A percentile compares a stretch with the other conserved stretches of the same genome.
These are phyloP conservation scores for Nansenia antarctica DNA, from an alignment of 2,113 vertebrate genomes.

Conservation along the genomic window DNA sequence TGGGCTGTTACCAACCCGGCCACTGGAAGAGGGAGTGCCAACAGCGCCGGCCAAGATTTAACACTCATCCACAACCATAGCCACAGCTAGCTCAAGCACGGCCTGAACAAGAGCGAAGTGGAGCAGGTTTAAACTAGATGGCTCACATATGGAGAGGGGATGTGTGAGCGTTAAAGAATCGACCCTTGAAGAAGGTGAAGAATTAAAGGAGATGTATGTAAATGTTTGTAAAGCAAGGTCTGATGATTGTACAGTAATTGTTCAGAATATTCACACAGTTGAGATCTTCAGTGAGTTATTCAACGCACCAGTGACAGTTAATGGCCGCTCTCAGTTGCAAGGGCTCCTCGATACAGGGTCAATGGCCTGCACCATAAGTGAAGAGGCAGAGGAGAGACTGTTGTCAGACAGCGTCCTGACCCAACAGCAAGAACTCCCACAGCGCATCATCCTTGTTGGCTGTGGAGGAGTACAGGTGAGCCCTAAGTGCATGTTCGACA, in stretches of 20 bases:
- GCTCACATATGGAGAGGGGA: too few species aligned
- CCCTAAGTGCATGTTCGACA: constrained; percentile 17
- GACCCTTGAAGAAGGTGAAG: too few species aligned
- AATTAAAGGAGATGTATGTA: too few species aligned
- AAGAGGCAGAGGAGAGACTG: constrained; percentile 6
- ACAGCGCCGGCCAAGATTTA: too few species aligned
- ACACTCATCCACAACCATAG: too few species aligned
- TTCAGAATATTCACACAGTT: constrained; percentile 24
- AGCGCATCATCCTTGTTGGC: constrained; percentile 15
- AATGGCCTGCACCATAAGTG: constrained; percentile 31
- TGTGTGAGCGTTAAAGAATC: too few species aligned
- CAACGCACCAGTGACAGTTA: constrained; percentile 8
- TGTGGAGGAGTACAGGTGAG: constrained; percentile 29
- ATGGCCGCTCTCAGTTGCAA: neutral
- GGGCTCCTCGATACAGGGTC: constrained; percentile 28
- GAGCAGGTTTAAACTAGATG: too few species aligned
- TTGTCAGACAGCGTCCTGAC: neutral
- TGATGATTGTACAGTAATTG: neutral
- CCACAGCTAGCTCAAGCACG: too few species aligned
- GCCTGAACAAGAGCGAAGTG: too few species aligned
- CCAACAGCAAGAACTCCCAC: neutral
- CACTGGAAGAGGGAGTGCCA: too few species aligned
- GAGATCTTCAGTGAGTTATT: constrained; percentile 14
- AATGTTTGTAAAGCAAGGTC: too few species aligned
- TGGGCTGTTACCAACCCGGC: too few species aligned